Evolutionary conservation across 1,140 invertebrate genomes (phyloP).

Genomic region (Drosophila melanica): DNA sequence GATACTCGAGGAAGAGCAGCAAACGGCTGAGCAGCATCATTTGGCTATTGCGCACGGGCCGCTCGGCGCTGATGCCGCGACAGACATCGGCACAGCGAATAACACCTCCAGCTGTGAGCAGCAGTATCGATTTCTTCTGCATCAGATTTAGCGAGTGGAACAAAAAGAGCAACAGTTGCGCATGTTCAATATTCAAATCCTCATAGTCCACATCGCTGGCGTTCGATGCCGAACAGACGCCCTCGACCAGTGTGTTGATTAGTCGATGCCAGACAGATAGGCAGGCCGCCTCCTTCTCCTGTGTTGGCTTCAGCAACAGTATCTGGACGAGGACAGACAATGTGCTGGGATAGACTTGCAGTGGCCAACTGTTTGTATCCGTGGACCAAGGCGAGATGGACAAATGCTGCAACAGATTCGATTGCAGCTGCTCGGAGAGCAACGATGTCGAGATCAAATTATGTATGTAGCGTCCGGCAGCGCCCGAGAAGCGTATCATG

Average conservation of each 20-base stretch:
- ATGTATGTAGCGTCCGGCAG: slow-evolving; percentile 81
- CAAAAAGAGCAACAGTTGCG: slow-evolving; percentile 95
- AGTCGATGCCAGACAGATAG: slow-evolving; percentile 95
- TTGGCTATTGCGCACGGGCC: slow-evolving; percentile 87
- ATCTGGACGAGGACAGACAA: slow-evolving; percentile 90
- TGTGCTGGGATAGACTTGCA: slow-evolving; percentile 93
- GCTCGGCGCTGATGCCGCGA: slow-evolving; percentile 84
- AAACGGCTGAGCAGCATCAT: slow-evolving; percentile 93
- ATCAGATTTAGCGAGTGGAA: slow-evolving; percentile 97
- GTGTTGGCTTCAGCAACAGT: slow-evolving; percentile 91
- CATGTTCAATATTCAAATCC: slow-evolving; percentile 98
- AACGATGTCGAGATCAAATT: slow-evolving; percentile 91
- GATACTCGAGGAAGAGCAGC: slow-evolving; percentile 95
- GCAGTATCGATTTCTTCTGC: slow-evolving; percentile 97
- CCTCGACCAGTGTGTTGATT: slow-evolving; percentile 93
- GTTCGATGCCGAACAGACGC: slow-evolving; percentile 85
- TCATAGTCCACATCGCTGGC: slow-evolving; percentile 73
- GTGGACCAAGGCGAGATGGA: slow-evolving; percentile 90
- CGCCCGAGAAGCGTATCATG: slow-evolving; percentile 83
- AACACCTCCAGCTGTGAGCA: slow-evolving; percentile 89
- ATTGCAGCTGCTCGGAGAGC: slow-evolving; percentile 88
- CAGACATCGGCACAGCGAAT: slow-evolving; percentile 88
- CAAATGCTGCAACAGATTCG: slow-evolving; percentile 89
- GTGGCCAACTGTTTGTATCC: slow-evolving; percentile 89
- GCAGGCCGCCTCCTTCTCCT: slow-evolving; percentile 94